These are phyloP conservation scores for Sebastes aleutianus DNA, from an alignment of 2,797 vertebrate genomes.

Conservation along the genomic window DNA sequence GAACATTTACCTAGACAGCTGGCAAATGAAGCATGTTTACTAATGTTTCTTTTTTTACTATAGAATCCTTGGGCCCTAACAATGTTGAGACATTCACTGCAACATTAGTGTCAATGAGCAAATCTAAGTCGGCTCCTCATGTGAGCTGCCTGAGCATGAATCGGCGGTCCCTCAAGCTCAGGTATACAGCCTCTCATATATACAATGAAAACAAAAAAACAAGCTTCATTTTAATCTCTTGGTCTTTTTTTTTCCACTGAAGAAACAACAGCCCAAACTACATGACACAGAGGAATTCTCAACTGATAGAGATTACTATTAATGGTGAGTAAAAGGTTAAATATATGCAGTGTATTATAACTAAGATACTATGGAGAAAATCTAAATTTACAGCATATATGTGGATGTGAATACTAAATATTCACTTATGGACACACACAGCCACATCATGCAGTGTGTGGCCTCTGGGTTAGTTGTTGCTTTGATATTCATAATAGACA, in stretches of 20 bases:
- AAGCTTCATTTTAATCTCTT: not conserved
- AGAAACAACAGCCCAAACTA: constrained; percentile 66
- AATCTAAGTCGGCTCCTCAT: constrained; percentile 67
- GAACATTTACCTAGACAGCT: not conserved
- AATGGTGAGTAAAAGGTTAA: constrained; percentile 60
- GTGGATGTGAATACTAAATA: not conserved
- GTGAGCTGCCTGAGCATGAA: constrained; percentile 62
- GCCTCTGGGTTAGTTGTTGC: not conserved
- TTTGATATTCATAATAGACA: not conserved
- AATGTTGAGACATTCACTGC: constrained; percentile 67
- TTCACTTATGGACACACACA: not conserved
- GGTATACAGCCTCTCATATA: constrained; percentile 42
- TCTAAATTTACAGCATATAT: not conserved
- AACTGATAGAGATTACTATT: constrained; percentile 68
- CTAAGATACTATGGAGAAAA: not conserved
- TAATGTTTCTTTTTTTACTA: not conserved
- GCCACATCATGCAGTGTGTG: not conserved
- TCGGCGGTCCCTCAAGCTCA: constrained; percentile 66
- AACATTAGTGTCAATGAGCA: constrained; percentile 65
- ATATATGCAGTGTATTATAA: not conserved
- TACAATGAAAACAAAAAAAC: not conserved
- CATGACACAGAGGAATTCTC: constrained; percentile 54
- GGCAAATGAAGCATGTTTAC: not conserved
- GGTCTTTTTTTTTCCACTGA: not conserved
- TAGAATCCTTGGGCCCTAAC: constrained; percentile 55